Base-by-base conservation (phyloP, 2,888 invertebrate species). In the Philonicus albiceps region DNA sequence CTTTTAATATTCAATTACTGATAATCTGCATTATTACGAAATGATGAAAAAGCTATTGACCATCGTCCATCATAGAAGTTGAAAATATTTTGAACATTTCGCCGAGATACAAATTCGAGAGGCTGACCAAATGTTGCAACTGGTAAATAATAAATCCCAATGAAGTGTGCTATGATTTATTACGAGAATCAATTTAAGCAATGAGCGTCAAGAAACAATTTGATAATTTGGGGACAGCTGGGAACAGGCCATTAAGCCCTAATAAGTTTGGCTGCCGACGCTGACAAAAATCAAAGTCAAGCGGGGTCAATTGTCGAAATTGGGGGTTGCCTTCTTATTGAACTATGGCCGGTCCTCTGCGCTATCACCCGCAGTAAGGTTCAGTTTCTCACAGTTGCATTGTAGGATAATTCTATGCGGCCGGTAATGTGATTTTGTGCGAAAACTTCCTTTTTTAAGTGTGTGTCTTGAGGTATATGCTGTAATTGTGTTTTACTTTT, bases 201-300 rank as follows among this genome's bases (percentile, higher is more conserved):
- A 49, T 76, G 74, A 86, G 34, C 86, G 86, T 86, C 75, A 86
- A 76, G 37, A 76, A 86, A 49, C 76, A 76, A 76, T 86, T 86
- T 53, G 75, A 86, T 76, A 86, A 75, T 86, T 75, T 75, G 27
- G 40, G 49, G 74, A 72, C 85, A 75, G 64, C 76, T 31, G 49
- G 53, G 76, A 86, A 76, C 75, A 86, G 76, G 76, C 86, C 86
- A 86, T 86, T 75, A 55, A 31, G 40, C 76, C 76, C 73, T 86
- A 75, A 76, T 76, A 49, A 86, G 49, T 76, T 75, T 76, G 55
- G 72, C 30, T 72, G 31, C 73, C 30, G 49, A 43, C 76, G 34
- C 37, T 19, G 86, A 55, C 64, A 64, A 13, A 86, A 75, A 86
- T 76, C 86, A 86, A 76, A 75, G 86, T 76, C 86, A 86, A 86